Conservation (phyloP, 2,113 vertebrate species). For the Dasypus novemcinctus region DNA sequence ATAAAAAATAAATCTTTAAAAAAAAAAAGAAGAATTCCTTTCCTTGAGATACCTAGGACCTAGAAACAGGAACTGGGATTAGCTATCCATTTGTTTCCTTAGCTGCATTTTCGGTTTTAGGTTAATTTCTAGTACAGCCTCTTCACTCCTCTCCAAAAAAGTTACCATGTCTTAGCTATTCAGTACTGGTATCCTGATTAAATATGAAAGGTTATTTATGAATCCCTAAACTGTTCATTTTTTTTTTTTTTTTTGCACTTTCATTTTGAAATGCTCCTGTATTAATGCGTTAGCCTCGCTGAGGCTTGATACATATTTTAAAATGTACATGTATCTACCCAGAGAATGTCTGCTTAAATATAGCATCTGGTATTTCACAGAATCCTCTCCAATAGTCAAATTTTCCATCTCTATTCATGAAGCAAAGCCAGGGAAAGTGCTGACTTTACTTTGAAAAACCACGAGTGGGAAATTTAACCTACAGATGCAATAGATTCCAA, state of each 20-base stretch:
- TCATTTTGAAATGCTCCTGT: slow-evolving; percentile 62
- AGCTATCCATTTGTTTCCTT: not conserved
- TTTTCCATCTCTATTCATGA: slow-evolving; percentile 70
- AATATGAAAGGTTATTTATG: slow-evolving; percentile 24
- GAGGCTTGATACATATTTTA: slow-evolving; percentile 65
- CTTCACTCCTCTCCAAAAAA: not conserved
- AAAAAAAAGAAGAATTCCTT: not conserved
- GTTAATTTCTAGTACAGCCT: not conserved
- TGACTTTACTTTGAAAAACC: slow-evolving; percentile 44
- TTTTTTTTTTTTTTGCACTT: slow-evolving; percentile 1
- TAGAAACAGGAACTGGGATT: not conserved
- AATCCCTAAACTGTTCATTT: not conserved
- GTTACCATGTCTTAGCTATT: not conserved
- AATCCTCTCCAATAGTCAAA: slow-evolving; percentile 58
- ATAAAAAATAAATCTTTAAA: too few species aligned
- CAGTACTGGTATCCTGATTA: not conserved
- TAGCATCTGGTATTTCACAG: slow-evolving; percentile 68
- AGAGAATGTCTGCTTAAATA: slow-evolving; percentile 62
- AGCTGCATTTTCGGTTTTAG: not conserved
- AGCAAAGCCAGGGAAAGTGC: slow-evolving; percentile 44
- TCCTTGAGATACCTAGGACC: not conserved
- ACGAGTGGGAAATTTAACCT: slow-evolving; percentile 44
- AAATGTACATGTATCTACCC: slow-evolving; percentile 67
- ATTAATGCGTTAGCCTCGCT: slow-evolving; percentile 46
- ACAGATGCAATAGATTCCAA: not conserved